phyloP scores from a whole-genome alignment of 2,888 invertebrate genomes.

The Metellina segmentata region DNA sequence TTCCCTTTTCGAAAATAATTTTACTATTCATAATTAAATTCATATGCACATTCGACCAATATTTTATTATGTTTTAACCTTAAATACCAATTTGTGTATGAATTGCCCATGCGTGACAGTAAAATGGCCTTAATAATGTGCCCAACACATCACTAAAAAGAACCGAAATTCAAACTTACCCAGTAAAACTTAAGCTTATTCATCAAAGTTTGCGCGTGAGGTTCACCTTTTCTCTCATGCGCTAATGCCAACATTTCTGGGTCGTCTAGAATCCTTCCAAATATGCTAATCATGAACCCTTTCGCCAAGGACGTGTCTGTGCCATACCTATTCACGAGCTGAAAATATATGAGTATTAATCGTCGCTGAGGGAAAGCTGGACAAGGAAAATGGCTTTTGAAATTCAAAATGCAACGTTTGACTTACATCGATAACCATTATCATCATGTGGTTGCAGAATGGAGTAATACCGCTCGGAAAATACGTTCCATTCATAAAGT shows the following conservation, averaged over 20 bases:
- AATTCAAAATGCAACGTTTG: neutral
- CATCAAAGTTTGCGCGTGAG: neutral
- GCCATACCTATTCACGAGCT: slow-evolving; percentile 26
- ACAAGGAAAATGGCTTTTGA: neutral
- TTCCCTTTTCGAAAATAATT: too few relatives aligned
- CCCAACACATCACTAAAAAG: too few relatives aligned
- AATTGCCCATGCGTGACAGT: too few relatives aligned
- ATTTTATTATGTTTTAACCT: too few relatives aligned
- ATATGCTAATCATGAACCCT: slow-evolving; percentile 45
- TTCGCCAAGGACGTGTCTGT: neutral
- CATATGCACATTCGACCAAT: too few relatives aligned
- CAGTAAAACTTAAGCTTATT: neutral
- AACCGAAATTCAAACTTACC: too few relatives aligned
- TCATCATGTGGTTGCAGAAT: slow-evolving; percentile 29
- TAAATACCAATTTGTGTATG: too few relatives aligned
- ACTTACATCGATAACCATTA: slow-evolving; percentile 33
- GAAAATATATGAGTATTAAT: neutral
- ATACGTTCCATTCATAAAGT: neutral
- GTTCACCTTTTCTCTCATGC: neutral
- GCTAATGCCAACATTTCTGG: slow-evolving; percentile 14
- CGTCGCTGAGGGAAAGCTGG: neutral
- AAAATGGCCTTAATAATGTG: too few relatives aligned
- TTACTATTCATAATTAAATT: too few relatives aligned
- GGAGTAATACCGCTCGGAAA: neutral
- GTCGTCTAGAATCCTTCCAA: slow-evolving; percentile 25